A percentile compares a stretch with the other conserved stretches of the same genome.
phyloP scores from a whole-genome alignment of 2,888 invertebrate genomes.

The Chloroclystis v-ata region DNA sequence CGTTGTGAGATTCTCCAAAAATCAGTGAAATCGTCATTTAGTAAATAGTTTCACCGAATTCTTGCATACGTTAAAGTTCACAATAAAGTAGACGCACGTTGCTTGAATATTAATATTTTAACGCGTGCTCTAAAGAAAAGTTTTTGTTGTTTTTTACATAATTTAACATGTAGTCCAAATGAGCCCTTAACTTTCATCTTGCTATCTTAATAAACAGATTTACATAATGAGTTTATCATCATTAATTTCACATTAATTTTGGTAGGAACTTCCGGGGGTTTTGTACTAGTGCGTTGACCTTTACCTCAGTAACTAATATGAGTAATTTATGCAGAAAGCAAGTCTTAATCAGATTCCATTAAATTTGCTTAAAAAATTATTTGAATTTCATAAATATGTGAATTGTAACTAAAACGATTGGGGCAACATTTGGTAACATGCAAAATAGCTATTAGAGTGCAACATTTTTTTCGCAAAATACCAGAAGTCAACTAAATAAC shows the following conservation, averaged over 20 bases:
- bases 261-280: neutral
- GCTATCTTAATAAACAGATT: slow-evolving; percentile 5
- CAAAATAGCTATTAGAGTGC: neutral
- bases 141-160: slow-evolving; percentile 24
- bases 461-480: neutral
- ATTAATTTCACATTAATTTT: slow-evolving; percentile 8
- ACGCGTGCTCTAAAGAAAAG: slow-evolving; percentile 20
- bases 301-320: too few species aligned
- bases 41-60: slow-evolving; percentile 45
- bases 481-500: slow-evolving; percentile 2
- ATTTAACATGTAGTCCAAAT: slow-evolving; percentile 17
- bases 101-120: slow-evolving; percentile 50
- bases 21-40: slow-evolving; percentile 33
- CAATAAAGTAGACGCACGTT: slow-evolving; percentile 27
- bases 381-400: too few species aligned
- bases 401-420: too few species aligned
- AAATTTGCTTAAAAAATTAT: too few species aligned
- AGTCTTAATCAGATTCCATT: too few species aligned
- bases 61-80: slow-evolving; percentile 41
- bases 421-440: too few species aligned
- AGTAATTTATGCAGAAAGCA: too few species aligned
- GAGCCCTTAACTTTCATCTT: slow-evolving; percentile 19
- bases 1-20: slow-evolving; percentile 16
- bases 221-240: slow-evolving; percentile 10
- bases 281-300: neutral